Base-by-base conservation (phyloP, 2,797 vertebrate species). In the Semaprochilodus insignis region DNA sequence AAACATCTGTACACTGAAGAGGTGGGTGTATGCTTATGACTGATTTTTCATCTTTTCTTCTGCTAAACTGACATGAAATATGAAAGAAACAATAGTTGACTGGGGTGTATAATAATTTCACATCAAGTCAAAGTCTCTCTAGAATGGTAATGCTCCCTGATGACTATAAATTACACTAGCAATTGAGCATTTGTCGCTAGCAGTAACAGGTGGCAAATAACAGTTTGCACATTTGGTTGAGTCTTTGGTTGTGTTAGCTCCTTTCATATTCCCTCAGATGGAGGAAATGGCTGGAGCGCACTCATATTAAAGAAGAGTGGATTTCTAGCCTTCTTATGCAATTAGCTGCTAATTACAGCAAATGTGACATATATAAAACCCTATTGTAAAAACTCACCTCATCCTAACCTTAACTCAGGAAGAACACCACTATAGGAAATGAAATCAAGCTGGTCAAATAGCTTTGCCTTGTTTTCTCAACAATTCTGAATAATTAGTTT, bases 1-100 rank as follows among this genome's bases (percentile, higher is more conserved):
- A 75, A 80, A 71, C 36, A 8, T 77, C 48, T 73, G 27, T 70
- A 23, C 71, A 72, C 27, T 70, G 7, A 82, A 80, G 21, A 55
- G 14, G 60, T 63, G 70, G 54, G 31, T 65, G 80, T 62, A 36
- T 40, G 34, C 16, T 77, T 77, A 55, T 55, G 44, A 51, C 10
- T 54, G 6, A 57, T 36, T 52, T 23, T 21, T 40, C 40, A 15
- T 62, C 21, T 44, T 82, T 70, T 54, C 23, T 25, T 57, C 11
- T 3, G n/a, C 5, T 52, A 4, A 31, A 17, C 11, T 62, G 15
- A 77, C 34, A 31, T 62, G 40, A 82, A 77, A 77, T 62, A 1
- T 52, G 72, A 31, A 25, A 40, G 17, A 48, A 76, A 70, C 14
- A 72, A 63, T 34, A 36, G 23, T 4, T 69, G 36, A 55, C n/a